These are phyloP conservation scores for Marasmarcha lunaedactyla DNA, from an alignment of 2,888 invertebrate genomes.

Conservation along the genomic window DNA sequence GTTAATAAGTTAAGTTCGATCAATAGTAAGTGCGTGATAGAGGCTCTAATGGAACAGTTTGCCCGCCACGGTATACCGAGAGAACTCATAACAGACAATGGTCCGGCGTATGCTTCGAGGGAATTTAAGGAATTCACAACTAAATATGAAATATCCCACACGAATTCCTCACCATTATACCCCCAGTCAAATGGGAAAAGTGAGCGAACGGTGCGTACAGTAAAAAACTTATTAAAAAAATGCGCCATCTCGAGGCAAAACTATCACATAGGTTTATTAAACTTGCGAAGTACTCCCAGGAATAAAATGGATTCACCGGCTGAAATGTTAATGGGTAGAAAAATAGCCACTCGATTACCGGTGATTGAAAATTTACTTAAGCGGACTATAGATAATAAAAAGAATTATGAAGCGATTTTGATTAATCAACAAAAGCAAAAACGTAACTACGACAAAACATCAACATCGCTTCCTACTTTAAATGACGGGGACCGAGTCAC, in stretches of 20 bases:
- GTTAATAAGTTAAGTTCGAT: not conserved
- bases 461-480: too few relatives aligned
- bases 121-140: slow-evolving; percentile 11
- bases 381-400: not conserved
- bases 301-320: slow-evolving; percentile 6
- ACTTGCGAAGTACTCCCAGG: slow-evolving; percentile 4
- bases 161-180: slow-evolving; percentile 11
- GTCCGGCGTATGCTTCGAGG: slow-evolving; percentile 9
- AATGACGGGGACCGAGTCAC: too few relatives aligned
- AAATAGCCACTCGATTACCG: slow-evolving; percentile 11
- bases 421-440: too few relatives aligned
- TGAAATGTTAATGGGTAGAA: too few relatives aligned
- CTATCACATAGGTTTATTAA: too few relatives aligned
- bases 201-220: slow-evolving; percentile 10
- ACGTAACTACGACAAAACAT: too few relatives aligned
- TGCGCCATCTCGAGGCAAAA: too few relatives aligned
- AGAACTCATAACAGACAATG: slow-evolving; percentile 13
- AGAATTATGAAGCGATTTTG: too few relatives aligned
- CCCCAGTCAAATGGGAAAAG: slow-evolving; percentile 13
- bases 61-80: slow-evolving; percentile 13
- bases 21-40: too few relatives aligned
- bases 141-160: slow-evolving; percentile 11
- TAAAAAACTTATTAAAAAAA: slow-evolving; percentile 10
- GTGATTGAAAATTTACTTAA: not conserved
- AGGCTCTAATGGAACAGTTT: slow-evolving; percentile 14